Percentiles rank a stretch among this genome's conserved stretches.
Conservation (phyloP, 2,113 vertebrate species). For the Azemiops feae region DNA sequence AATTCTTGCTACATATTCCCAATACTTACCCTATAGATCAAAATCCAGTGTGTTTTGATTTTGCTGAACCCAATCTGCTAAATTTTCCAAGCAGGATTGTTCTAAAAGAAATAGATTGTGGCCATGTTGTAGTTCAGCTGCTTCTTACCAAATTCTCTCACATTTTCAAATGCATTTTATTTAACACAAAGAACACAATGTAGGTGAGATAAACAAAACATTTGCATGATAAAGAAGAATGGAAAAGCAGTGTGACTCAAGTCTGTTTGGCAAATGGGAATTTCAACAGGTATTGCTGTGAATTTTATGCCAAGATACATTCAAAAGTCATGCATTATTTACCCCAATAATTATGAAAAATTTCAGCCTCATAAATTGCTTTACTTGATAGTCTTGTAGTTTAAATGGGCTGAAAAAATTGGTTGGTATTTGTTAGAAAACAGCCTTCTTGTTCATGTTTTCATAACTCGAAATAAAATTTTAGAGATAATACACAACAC, state of each 20-base stretch:
- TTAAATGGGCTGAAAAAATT: conserved; percentile 62
- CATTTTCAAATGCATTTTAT: conserved; percentile 34
- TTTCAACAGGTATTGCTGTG: conserved; percentile 66
- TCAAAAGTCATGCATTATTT: conserved; percentile 50
- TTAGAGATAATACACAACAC: conserved; percentile 36
- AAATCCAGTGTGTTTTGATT: background rate
- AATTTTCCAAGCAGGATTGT: background rate
- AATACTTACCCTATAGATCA: background rate
- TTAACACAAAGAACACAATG: conserved; percentile 50
- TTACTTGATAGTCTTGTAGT: conserved; percentile 65
- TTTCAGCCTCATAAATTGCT: conserved; percentile 64
- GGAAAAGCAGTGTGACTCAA: conserved; percentile 54
- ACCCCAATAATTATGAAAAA: conserved; percentile 59
- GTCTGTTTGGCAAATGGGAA: conserved; percentile 55
- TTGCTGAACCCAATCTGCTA: background rate
- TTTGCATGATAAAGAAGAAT: conserved; percentile 63
- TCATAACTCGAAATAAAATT: background rate
- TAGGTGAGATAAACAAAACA: conserved; percentile 66
- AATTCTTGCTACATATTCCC: background rate
- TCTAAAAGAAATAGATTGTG: background rate
- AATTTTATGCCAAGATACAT: conserved; percentile 36
- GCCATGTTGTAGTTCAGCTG: background rate
- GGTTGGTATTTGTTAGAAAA: conserved; percentile 44
- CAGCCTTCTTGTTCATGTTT: conserved; percentile 13
- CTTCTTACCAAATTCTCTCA: background rate